These are phyloP conservation scores for Phocides pigmalion DNA, from an alignment of 1,140 invertebrate species.

Conservation along the genomic window DNA sequence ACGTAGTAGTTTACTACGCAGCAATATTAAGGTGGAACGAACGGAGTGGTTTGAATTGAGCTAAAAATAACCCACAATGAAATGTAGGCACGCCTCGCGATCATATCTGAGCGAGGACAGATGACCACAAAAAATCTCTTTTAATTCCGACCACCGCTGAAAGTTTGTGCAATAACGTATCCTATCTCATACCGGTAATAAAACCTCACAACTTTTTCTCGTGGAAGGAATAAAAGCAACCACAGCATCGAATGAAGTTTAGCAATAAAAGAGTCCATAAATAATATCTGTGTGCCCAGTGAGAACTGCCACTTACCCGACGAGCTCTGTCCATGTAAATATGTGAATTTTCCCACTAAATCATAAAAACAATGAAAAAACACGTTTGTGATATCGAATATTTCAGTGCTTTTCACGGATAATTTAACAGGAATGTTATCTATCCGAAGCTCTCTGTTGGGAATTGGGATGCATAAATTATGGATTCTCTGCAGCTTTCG, in stretches of 20 bases:
- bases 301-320: constrained; percentile 70
- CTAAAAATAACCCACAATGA: constrained; percentile 15
- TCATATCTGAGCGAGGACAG: constrained; percentile 3
- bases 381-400: constrained; percentile 46
- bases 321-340: constrained; percentile 59
- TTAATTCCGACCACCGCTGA: constrained; percentile 70
- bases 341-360: constrained; percentile 47
- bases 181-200: constrained; percentile 82
- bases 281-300: constrained; percentile 76
- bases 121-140: constrained; percentile 78
- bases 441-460: constrained; percentile 45
- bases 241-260: constrained; percentile 80
- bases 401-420: constrained; percentile 58
- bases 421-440: constrained; percentile 65
- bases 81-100: constrained; percentile 4
- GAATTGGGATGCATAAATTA: constrained; percentile 54
- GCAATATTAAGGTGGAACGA: constrained; percentile 4
- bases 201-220: constrained; percentile 81
- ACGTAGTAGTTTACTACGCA: constrained; percentile 12
- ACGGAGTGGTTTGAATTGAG: not conserved
- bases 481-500: constrained; percentile 43
- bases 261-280: constrained; percentile 82
- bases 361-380: constrained; percentile 50
- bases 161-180: constrained; percentile 81
- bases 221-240: constrained; percentile 80